phyloP scores from a whole-genome alignment of 2,888 invertebrate genomes.

The Coronaproctus castanopsis region DNA sequence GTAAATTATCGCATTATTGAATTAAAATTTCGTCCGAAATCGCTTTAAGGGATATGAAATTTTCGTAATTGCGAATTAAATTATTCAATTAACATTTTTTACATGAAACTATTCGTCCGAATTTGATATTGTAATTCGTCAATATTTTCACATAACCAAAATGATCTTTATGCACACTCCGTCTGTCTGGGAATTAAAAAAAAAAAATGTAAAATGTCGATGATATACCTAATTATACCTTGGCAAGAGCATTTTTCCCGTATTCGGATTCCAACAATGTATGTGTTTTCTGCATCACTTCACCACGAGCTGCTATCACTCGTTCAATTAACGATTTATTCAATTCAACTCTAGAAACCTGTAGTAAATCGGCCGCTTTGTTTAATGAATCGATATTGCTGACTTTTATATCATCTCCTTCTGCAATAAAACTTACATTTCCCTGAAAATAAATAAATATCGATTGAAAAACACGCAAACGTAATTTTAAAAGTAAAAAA shows the following conservation, averaged over 20 bases:
- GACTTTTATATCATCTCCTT: conserved; percentile 38
- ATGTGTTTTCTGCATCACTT: conserved; percentile 76
- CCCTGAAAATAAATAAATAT: conserved; percentile 30
- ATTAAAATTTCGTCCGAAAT: too few relatives aligned
- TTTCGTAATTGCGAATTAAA: too few relatives aligned
- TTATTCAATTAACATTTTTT: too few relatives aligned
- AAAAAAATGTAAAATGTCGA: neutral
- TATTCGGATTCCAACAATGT: conserved; percentile 64
- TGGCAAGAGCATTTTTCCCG: conserved; percentile 79
- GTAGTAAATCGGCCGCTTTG: conserved; percentile 38
- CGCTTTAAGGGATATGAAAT: too few relatives aligned
- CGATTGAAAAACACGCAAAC: too few relatives aligned
- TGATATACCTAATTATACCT: conserved; percentile 30
- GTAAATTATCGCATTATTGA: too few relatives aligned
- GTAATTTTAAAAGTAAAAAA: too few relatives aligned
- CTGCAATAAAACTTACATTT: conserved; percentile 36
- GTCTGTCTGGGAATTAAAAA: neutral
- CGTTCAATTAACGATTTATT: conserved; percentile 59
- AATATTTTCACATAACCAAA: too few relatives aligned
- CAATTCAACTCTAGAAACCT: conserved; percentile 44
- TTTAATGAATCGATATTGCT: conserved; percentile 37
- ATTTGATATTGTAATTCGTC: too few relatives aligned
- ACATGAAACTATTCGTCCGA: too few relatives aligned
- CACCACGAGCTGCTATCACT: conserved; percentile 81
- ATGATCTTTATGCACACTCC: too few relatives aligned